Percentiles rank a stretch among this genome's conserved stretches.
phyloP scores from a whole-genome alignment of 2,888 invertebrate genomes.

The Phalangium opilio region DNA sequence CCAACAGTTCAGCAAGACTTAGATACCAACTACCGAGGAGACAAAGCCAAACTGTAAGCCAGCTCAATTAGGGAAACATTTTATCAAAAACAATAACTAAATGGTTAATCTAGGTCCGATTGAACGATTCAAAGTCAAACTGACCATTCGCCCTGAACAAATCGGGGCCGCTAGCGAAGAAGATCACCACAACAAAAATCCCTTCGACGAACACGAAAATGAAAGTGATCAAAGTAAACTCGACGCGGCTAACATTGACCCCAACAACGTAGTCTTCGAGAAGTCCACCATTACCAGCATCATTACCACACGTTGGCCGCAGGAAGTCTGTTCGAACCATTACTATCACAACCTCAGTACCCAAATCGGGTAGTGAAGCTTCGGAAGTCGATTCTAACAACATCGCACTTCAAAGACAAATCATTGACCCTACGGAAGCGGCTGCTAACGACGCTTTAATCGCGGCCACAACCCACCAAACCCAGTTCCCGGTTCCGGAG shows the following conservation, averaged over 20 bases:
- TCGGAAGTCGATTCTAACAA: constrained; percentile 5
- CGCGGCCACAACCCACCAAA: constrained; percentile 8
- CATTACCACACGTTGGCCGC: constrained; percentile 21
- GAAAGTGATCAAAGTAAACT: constrained; percentile 7
- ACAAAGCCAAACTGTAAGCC: constrained; percentile 13
- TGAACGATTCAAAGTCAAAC: constrained; percentile 23
- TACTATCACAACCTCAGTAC: constrained; percentile 21
- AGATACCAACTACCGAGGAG: constrained; percentile 13
- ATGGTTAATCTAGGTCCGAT: constrained; percentile 13
- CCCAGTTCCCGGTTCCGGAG: too few species aligned
- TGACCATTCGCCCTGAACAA: constrained; percentile 18
- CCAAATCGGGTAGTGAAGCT: constrained; percentile 10
- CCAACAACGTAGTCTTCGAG: constrained; percentile 18
- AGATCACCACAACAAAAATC: constrained; percentile 10
- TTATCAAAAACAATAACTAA: background rate
- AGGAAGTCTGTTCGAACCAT: constrained; percentile 20
- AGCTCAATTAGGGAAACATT: background rate
- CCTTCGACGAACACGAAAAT: constrained; percentile 11
- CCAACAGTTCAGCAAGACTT: constrained; percentile 4
- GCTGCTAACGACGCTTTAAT: constrained; percentile 13
- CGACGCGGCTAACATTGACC: constrained; percentile 10
- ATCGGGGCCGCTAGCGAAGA: constrained; percentile 9
- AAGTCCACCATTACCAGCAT: constrained; percentile 20
- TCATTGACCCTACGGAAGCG: background rate
- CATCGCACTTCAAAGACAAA: constrained; percentile 3